Base-by-base conservation (phyloP, 2,888 invertebrate species). In the Heteromurus nitidus region DNA sequence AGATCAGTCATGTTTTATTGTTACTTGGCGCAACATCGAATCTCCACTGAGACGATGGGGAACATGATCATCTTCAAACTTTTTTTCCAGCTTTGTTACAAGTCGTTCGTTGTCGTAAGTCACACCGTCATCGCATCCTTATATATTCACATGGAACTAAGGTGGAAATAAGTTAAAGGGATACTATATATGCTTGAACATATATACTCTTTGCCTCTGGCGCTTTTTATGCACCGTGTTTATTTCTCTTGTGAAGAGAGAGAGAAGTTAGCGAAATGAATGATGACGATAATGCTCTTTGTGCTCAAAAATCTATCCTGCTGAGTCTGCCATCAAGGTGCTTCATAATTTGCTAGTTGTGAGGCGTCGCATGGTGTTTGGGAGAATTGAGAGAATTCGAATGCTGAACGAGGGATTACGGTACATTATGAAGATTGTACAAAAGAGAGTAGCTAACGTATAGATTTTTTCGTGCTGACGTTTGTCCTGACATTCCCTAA, bases 221-320 rank as follows among this genome's bases (percentile, higher is more conserved):
- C 64, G 18, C n/a, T 24, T 36, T 64, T 16, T 62, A 31, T 31
- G 31, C n/a, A 16, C 11, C 11, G 28, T 16, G 24, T 58, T 13
- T 11, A 28, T 5, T 3, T 31, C 20, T 42, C 3, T 22, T 13
- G 13, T 36, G 42, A n/a, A 42, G 42, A 20, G 42, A 64, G 42
- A 24, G 13, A 3, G 18, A 60, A 60, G 58, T 58, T 58, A 26
- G 26, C 11, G 28, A 64, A 64, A 64, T 22, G 64, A 42, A 67
- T 67, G 50, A 67, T 62, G 77, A 53, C 70, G 69, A 70, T 77
- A 77, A 77, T 69, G 31, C 77, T 77, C 77, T 53, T 77, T 70
- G 36, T 64, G 28, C 68, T 68, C 13, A 44, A 60, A 36, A 64
- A 18, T 77, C 28, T 42, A 30, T 55, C 77, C 77, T 53, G 77